These are phyloP conservation scores for Phymastichus coffea DNA, from an alignment of 1,140 invertebrate species.

Conservation along the genomic window DNA sequence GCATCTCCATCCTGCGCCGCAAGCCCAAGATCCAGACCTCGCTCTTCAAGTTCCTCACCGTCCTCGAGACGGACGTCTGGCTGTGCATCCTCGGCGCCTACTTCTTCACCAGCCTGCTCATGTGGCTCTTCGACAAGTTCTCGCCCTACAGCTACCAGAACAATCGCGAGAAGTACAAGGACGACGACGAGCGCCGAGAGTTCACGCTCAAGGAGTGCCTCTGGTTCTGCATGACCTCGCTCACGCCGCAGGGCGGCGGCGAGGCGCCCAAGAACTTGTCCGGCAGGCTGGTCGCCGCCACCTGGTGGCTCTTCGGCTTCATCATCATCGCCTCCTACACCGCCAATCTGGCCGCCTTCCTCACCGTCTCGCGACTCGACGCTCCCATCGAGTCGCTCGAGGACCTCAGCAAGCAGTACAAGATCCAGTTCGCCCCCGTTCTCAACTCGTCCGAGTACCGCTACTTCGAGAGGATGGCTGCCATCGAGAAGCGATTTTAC, in stretches of 20 bases:
- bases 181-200: constrained; percentile 92
- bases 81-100: constrained; percentile 93
- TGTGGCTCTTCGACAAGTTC: constrained; percentile 95
- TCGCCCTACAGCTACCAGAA: constrained; percentile 97
- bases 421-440: constrained; percentile 89
- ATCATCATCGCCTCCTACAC: constrained; percentile 99
- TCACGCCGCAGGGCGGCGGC: constrained; percentile 94
- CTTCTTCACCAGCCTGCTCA: constrained; percentile 89
- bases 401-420: constrained; percentile 92
- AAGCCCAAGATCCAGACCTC: constrained; percentile 79
- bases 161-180: constrained; percentile 88
- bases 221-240: constrained; percentile 98
- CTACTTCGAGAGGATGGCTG: constrained; percentile 94
- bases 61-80: constrained; percentile 95
- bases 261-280: constrained; percentile 95
- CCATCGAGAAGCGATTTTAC: constrained; percentile 93
- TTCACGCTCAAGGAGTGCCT: constrained; percentile 95
- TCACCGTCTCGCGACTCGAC: constrained; percentile 90
- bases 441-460: constrained; percentile 83
- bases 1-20: constrained; percentile 89
- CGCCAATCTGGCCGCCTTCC: constrained; percentile 92
- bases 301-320: constrained; percentile 98
- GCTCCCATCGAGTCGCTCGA: constrained; percentile 91
- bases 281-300: constrained; percentile 88
- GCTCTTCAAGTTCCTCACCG: constrained; percentile 95